Conservation (phyloP, 2,888 invertebrate genomes). For the Cephus nigrinus region DNA sequence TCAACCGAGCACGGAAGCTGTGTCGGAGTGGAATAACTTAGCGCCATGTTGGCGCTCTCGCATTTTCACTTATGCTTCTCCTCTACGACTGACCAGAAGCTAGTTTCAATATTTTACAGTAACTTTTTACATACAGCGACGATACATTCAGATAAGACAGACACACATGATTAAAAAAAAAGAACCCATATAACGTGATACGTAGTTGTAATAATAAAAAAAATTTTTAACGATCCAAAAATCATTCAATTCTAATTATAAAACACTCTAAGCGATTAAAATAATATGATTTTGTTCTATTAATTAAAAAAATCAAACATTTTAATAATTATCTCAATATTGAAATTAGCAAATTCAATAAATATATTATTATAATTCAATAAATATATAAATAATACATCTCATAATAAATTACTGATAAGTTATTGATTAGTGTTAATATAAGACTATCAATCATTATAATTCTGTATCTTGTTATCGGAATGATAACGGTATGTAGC, state of each 20-base stretch:
- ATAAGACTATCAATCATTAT: background rate
- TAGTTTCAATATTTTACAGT: background rate
- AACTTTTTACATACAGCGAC: background rate
- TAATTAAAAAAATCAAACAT: no score
- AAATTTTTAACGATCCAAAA: background rate
- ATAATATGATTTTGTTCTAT: no score
- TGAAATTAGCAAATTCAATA: constrained; percentile 26
- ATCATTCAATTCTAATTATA: no score
- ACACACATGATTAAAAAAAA: background rate
- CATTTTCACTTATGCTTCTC: background rate
- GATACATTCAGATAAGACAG: background rate
- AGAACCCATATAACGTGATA: background rate
- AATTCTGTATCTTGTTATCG: background rate
- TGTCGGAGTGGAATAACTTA: constrained; percentile 32
- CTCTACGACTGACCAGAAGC: constrained; percentile 1
- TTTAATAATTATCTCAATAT: constrained; percentile 18
- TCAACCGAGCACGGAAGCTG: constrained; percentile 50
- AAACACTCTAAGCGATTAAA: no score
- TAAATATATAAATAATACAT: no score
- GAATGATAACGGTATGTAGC: background rate
- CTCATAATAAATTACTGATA: background rate
- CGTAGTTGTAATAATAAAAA: background rate
- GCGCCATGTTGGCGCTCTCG: constrained; percentile 11
- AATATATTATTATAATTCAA: no score
- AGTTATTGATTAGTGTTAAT: background rate